Conservation (phyloP, 2,113 vertebrate species). For the Alexandromys fortis region DNA sequence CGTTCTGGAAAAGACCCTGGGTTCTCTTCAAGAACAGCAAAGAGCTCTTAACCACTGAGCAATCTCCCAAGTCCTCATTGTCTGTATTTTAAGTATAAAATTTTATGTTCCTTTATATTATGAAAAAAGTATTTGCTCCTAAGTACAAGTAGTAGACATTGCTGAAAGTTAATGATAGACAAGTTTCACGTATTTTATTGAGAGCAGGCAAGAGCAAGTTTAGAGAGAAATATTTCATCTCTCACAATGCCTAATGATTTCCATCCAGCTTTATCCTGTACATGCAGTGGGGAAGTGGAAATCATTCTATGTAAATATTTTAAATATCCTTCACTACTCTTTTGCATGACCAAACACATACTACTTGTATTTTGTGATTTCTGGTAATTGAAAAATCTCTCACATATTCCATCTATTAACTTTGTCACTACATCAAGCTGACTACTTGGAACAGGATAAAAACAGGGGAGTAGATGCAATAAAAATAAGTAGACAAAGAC, state of each 20-base stretch:
- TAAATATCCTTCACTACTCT: neutral
- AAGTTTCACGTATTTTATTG: conserved; percentile 1
- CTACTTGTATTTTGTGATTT: neutral
- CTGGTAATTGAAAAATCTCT: conserved; percentile 43
- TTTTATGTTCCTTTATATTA: neutral
- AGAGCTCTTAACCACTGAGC: neutral
- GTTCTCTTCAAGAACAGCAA: neutral
- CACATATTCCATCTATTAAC: neutral
- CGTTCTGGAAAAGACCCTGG: neutral
- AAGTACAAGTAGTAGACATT: neutral
- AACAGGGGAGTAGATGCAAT: neutral
- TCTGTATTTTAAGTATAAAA: conserved; percentile 20
- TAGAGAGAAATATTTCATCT: conserved; percentile 8
- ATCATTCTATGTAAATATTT: neutral
- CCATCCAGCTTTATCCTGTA: neutral
- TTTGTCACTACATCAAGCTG: conserved; percentile 21
- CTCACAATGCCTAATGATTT: neutral
- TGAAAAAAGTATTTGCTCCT: neutral
- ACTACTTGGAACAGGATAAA: neutral
- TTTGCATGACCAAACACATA: neutral
- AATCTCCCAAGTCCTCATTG: neutral
- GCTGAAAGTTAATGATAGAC: neutral
- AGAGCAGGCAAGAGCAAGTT: neutral
- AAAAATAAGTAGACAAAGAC: neutral
- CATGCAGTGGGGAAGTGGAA: neutral